Conservation (phyloP, 2,888 invertebrate species). For the Neuroscelio doddi region DNA sequence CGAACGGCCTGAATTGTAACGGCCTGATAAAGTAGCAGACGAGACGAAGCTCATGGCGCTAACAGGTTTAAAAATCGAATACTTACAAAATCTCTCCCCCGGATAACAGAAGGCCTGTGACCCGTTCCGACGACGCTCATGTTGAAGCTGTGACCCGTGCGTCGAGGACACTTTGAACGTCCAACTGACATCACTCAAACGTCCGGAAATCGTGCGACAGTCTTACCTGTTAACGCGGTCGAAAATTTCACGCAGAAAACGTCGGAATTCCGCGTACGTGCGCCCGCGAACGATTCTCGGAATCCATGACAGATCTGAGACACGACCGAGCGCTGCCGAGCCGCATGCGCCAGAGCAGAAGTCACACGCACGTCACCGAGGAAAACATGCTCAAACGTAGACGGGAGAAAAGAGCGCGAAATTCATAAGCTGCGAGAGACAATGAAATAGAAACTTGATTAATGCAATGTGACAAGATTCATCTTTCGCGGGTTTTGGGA, state of each 20-base stretch:
- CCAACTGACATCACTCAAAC: constrained; percentile 46
- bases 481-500: no score
- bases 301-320: constrained; percentile 67
- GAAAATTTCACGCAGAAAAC: constrained; percentile 57
- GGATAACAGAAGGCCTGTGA: constrained; percentile 58
- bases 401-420: constrained; percentile 33
- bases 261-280: constrained; percentile 60
- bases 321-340: constrained; percentile 47
- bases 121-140: constrained; percentile 56
- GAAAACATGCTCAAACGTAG: constrained; percentile 42
- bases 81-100: constrained; percentile 60
- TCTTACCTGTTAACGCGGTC: constrained; percentile 30
- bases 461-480: no score
- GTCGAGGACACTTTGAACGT: constrained; percentile 12
- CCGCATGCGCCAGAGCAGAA: constrained; percentile 65
- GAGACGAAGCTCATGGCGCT: background rate
- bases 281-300: constrained; percentile 64
- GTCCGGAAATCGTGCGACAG: constrained; percentile 39
- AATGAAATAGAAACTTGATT: no score
- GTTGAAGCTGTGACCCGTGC: constrained; percentile 38
- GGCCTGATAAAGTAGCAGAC: no score
- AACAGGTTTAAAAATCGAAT: constrained; percentile 24
- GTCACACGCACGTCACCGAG: constrained; percentile 45
- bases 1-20: background rate
- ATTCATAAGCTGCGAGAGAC: background rate